Base-by-base conservation (phyloP, 2,888 invertebrate species). In the Argyra leucocephala region DNA sequence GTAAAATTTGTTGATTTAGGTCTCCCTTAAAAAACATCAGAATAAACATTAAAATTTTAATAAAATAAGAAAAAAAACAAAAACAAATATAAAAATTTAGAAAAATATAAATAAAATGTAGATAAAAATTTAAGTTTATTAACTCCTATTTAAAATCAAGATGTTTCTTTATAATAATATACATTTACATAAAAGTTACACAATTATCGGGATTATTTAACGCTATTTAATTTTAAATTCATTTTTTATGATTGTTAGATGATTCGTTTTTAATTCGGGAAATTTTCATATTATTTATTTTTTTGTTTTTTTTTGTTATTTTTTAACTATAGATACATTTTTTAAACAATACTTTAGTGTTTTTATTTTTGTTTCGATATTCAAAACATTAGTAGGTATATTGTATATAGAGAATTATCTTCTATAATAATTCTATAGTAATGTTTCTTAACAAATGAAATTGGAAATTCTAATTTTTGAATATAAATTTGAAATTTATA, bases 101-200 rank as follows among this genome's bases (percentile, higher is more conserved):
- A 48, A 48, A 9, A 5, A 37, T 15, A 9, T 37, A 48, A 48
- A 48, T 48, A 58, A 58, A 22, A 58, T 58, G 7, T 58, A 58
- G 21, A 58, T 58, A 58, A 22, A 58, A 58, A 58, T 58, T 58
- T 22, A 58, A 22, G 58, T 22, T 58, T 22, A 58, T 58, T 22
- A 12, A 9, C 22, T 2, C 12, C 12, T 58, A 2, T 58, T 58
- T 3, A 58, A 22, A 7, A 58, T 10, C 5, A 57, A 57, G 5
- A 57, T 26, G 26, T 26, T 4, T 7, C 7, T 26, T 26, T 26
- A 26, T 26, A 4, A 26, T 6, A 31, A 12, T 6, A 7, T 31
- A 7, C 12, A 10, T 31, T 31, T 6, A n/a, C n/a, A n/a, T n/a
- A n/a, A n/a, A 57, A 58, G 22, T 21, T 4, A 57, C 5, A 48